Conservation (phyloP, 2,888 invertebrate genomes). For the Drosophila barbarae region DNA sequence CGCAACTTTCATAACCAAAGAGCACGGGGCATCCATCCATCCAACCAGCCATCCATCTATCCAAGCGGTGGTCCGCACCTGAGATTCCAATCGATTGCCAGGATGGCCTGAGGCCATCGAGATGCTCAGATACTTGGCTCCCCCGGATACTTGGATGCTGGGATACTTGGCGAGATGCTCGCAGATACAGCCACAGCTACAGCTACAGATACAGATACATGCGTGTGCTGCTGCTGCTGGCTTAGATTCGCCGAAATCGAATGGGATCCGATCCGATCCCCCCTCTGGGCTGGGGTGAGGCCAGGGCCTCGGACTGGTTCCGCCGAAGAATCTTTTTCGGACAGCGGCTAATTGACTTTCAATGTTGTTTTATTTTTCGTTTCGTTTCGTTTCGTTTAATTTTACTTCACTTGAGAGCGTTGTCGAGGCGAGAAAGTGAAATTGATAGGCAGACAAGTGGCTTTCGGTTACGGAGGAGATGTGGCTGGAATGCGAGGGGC, state of each 20-base stretch:
- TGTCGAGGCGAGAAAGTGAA: constrained; percentile 64
- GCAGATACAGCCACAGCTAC: not conserved
- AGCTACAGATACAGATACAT: not conserved
- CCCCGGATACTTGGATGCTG: constrained; percentile 22
- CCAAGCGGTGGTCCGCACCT: constrained; percentile 22
- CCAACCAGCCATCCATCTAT: constrained; percentile 4
- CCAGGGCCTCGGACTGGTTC: constrained; percentile 23
- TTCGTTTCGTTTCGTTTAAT: constrained; percentile 35
- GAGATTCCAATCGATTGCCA: constrained; percentile 26
- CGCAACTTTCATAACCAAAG: constrained; percentile 32
- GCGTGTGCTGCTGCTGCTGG: not conserved
- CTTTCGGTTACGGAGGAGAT: constrained; percentile 17
- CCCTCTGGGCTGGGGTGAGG: not conserved
- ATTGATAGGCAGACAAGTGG: constrained; percentile 60
- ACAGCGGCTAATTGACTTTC: constrained; percentile 69
- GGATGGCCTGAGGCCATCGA: constrained; percentile 17
- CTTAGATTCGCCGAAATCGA: constrained; percentile 5
- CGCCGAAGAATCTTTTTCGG: constrained; percentile 62
- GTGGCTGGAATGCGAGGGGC: not conserved
- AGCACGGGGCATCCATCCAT: constrained; percentile 6
- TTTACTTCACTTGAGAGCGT: constrained; percentile 16
- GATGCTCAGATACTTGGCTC: constrained; percentile 13
- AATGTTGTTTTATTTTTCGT: constrained; percentile 53
- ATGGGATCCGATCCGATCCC: not conserved
- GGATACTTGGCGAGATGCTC: constrained; percentile 4